phyloP scores from a whole-genome alignment of 2,888 invertebrate species.

The Caenorhabditis drosophilae region DNA sequence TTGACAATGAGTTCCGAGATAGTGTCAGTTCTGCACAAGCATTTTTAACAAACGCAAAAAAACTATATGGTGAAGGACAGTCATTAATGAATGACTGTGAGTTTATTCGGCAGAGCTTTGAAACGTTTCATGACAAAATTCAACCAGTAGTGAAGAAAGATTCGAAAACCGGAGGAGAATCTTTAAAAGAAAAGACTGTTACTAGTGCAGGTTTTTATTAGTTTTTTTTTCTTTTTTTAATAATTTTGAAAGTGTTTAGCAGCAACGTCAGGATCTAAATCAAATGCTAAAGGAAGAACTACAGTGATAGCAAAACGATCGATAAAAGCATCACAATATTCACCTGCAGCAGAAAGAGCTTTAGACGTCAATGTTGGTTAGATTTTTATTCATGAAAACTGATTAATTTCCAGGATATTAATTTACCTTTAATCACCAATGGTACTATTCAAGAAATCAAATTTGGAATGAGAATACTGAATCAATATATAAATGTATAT shows the following conservation, averaged over 20 bases:
- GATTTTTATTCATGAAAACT: too few relatives aligned
- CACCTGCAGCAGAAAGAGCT: too few relatives aligned
- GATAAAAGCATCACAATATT: slow-evolving; percentile 14
- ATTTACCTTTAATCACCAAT: too few relatives aligned
- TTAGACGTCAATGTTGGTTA: too few relatives aligned
- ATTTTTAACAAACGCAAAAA: slow-evolving; percentile 8
- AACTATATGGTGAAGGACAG: slow-evolving; percentile 9
- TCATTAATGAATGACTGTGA: slow-evolving; percentile 10
- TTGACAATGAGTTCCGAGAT: slow-evolving; percentile 30
- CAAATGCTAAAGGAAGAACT: slow-evolving; percentile 7
- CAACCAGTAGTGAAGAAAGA: background rate
- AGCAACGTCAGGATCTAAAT: slow-evolving; percentile 17
- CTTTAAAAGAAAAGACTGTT: slow-evolving; percentile 8
- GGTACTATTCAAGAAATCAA: too few relatives aligned
- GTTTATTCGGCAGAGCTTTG: slow-evolving; percentile 1
- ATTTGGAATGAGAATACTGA: too few relatives aligned
- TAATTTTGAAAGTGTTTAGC: background rate
- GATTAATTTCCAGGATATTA: too few relatives aligned
- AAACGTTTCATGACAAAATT: background rate
- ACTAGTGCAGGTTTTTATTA: slow-evolving; percentile 10
- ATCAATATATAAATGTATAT: too few relatives aligned
- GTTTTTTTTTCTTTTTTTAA: background rate
- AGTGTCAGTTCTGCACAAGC: slow-evolving; percentile 15
- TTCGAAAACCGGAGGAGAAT: background rate
- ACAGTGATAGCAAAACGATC: slow-evolving; percentile 30